phyloP scores from a whole-genome alignment of 2,113 vertebrate species.

The Notothenia rossii region DNA sequence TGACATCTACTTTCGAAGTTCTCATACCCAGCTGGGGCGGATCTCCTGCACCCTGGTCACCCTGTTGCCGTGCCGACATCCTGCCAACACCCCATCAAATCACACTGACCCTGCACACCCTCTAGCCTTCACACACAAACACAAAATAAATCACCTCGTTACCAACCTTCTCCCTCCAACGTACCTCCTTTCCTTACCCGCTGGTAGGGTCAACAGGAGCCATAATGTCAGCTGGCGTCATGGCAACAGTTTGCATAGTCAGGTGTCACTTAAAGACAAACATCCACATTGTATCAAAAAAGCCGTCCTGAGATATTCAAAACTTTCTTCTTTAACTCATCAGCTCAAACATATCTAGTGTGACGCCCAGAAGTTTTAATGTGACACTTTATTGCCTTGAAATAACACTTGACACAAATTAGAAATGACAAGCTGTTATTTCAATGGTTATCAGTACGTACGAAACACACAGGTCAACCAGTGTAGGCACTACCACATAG shows the following conservation, averaged over 20 bases:
- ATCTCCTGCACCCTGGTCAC: constrained; percentile 16
- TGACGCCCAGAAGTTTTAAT: constrained; percentile 45
- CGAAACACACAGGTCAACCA: constrained; percentile 22
- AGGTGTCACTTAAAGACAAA: constrained; percentile 33
- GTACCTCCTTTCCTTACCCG: constrained; percentile 20
- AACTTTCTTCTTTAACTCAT: constrained; percentile 47
- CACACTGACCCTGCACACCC: constrained; percentile 38
- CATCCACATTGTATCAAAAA: constrained; percentile 19
- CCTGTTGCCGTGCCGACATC: constrained; percentile 21
- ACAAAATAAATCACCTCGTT: constrained; percentile 18
- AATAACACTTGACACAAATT: constrained; percentile 36
- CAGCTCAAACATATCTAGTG: constrained; percentile 20
- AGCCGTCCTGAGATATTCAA: constrained; percentile 24
- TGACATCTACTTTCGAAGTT: constrained; percentile 42
- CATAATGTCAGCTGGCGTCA: constrained; percentile 38
- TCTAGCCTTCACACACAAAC: constrained; percentile 32
- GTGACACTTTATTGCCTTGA: constrained; percentile 29
- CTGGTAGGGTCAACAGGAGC: constrained; percentile 33
- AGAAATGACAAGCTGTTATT: constrained; percentile 51
- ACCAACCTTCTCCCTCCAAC: background rate
- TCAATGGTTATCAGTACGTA: constrained; percentile 31
- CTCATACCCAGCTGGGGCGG: constrained; percentile 35
- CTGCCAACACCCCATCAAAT: constrained; percentile 58
- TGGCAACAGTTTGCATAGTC: constrained; percentile 17
- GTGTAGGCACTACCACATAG: background rate